Percentiles rank a stretch among this genome's conserved stretches.
These are phyloP conservation scores for Acanthopagrus latus DNA, from an alignment of 2,797 vertebrate species.

Conservation along the genomic window DNA sequence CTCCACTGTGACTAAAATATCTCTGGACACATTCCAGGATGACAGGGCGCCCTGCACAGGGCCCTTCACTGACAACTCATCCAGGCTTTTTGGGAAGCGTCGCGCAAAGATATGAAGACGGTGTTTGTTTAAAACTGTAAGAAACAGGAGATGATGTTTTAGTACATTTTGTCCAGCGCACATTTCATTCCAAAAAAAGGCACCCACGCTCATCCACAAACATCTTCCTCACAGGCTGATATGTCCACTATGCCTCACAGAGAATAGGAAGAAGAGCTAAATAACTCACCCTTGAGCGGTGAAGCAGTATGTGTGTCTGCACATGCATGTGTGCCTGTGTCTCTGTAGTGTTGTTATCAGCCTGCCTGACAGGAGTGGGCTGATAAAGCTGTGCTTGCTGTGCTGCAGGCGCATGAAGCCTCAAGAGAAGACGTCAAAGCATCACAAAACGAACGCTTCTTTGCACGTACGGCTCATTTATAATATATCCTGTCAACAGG, in stretches of 20 bases:
- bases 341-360: constrained; percentile 40
- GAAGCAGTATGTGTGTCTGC: constrained; percentile 7
- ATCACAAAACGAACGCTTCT: constrained; percentile 27
- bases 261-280: constrained; percentile 4
- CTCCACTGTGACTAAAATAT: constrained; percentile 56
- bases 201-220: constrained; percentile 20
- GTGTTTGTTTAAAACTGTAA: not conserved
- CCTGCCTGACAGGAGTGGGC: constrained; percentile 30
- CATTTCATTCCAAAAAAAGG: not conserved
- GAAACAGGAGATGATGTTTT: not conserved
- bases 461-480: constrained; percentile 8
- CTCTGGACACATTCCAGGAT: constrained; percentile 56
- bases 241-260: constrained; percentile 5
- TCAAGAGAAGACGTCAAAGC: constrained; percentile 4
- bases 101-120: constrained; percentile 40
- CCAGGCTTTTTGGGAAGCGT: constrained; percentile 14
- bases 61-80: constrained; percentile 46
- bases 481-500: constrained; percentile 25
- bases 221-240: constrained; percentile 17
- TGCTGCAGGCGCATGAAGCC: constrained; percentile 24
- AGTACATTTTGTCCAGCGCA: not conserved
- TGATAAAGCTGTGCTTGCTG: constrained; percentile 46
- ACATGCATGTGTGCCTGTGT: constrained; percentile 10
- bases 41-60: constrained; percentile 37
- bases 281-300: constrained; percentile 23